Conservation (phyloP, 1,140 invertebrate genomes). For the Pogonomyrmex barbatus region DNA sequence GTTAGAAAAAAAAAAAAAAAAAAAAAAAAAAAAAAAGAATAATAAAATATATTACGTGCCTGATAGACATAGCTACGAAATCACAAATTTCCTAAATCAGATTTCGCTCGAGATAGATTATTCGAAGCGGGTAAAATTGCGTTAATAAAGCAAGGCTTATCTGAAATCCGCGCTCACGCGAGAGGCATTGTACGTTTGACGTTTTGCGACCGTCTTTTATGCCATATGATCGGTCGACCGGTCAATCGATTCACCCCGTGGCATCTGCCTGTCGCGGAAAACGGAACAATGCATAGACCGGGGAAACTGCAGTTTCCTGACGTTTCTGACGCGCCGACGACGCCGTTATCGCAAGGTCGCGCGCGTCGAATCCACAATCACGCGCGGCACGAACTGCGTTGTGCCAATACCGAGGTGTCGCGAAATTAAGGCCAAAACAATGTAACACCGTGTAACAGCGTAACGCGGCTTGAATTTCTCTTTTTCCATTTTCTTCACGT, state of each 20-base stretch:
- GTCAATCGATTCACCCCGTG: constrained; percentile 55
- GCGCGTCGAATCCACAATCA: constrained; percentile 66
- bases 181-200: neutral
- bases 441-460: neutral
- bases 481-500: neutral
- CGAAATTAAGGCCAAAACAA: constrained; percentile 41
- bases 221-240: constrained; percentile 43
- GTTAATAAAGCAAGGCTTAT: neutral
- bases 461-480: neutral
- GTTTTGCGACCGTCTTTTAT: constrained; percentile 30
- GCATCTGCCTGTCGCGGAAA: constrained; percentile 58
- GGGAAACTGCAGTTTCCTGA: constrained; percentile 52
- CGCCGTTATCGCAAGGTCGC: constrained; percentile 60
- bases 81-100: neutral
- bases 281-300: constrained; percentile 59
- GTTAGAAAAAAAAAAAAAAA: neutral
- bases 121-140: neutral
- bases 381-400: constrained; percentile 39
- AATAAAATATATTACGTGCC: too few relatives aligned
- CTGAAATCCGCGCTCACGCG: neutral
- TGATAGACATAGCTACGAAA: neutral
- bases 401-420: constrained; percentile 1
- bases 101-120: neutral
- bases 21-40: neutral
- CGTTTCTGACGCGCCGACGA: constrained; percentile 48